Conservation (phyloP, 2,888 invertebrate species). For the Agonopterix heracliana region DNA sequence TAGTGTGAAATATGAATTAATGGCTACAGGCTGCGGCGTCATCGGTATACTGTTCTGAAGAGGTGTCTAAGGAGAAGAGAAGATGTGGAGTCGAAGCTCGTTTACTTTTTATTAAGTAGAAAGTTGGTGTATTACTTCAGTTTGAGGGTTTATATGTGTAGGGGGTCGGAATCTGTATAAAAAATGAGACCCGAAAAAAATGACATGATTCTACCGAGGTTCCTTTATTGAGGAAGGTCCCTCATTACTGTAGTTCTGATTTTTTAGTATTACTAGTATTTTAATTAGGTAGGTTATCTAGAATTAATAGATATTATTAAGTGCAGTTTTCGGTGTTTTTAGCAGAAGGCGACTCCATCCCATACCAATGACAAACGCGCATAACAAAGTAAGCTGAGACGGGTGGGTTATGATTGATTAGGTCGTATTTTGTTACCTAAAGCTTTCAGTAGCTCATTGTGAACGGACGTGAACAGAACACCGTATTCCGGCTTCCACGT, state of each 20-base stretch:
- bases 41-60: conserved; percentile 39
- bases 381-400: conserved; percentile 57
- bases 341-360: conserved; percentile 36
- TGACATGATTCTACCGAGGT: too few species aligned
- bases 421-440: conserved; percentile 51
- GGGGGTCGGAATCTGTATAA: too few species aligned
- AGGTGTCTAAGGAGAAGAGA: conserved; percentile 24
- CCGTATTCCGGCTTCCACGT: background rate
- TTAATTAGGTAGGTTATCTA: too few species aligned
- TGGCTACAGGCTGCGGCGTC: conserved; percentile 50
- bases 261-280: too few species aligned
- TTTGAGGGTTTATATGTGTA: too few species aligned
- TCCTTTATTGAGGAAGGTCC: too few species aligned
- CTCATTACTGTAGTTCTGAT: too few species aligned
- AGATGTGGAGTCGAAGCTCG: conserved; percentile 8
- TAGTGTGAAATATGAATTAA: conserved; percentile 72
- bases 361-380: conserved; percentile 46
- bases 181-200: too few species aligned
- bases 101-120: too few species aligned
- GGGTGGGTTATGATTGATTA: conserved; percentile 67
- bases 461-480: conserved; percentile 1
- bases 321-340: too few species aligned
- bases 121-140: too few species aligned
- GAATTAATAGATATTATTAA: too few species aligned
- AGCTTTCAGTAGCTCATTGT: conserved; percentile 40